phyloP scores from a whole-genome alignment of 2,797 vertebrate species.

The Melanotaenia maccullochi region DNA sequence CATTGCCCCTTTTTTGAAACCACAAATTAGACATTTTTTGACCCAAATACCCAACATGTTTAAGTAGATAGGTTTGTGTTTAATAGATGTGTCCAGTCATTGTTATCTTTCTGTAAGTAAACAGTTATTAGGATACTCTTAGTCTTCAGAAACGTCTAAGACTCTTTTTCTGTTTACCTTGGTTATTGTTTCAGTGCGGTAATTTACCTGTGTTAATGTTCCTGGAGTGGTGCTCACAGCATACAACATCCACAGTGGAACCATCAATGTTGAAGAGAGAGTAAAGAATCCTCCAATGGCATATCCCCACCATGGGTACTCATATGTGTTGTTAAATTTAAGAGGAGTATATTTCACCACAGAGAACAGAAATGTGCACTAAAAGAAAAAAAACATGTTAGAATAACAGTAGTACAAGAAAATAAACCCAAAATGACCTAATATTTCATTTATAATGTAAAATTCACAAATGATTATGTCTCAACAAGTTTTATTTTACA shows the following conservation, averaged over 20 bases:
- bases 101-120: neutral
- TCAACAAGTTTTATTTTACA: neutral
- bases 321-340: conserved; percentile 82
- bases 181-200: neutral
- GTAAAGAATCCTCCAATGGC: conserved; percentile 81
- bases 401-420: neutral
- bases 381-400: conserved; percentile 3
- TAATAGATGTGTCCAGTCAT: neutral
- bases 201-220: conserved; percentile 76
- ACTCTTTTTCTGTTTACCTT: neutral
- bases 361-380: conserved; percentile 83
- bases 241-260: conserved; percentile 83
- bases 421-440: neutral
- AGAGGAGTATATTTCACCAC: conserved; percentile 81
- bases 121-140: neutral
- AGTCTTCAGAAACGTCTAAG: neutral
- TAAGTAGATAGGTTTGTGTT: neutral
- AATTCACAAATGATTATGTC: no score
- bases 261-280: conserved; percentile 83
- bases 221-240: conserved; percentile 78
- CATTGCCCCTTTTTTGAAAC: neutral
- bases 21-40: neutral
- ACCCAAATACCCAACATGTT: neutral
- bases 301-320: conserved; percentile 88
- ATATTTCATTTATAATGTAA: no score